phyloP scores from a whole-genome alignment of 2,113 vertebrate genomes.

The Condylura cristata region DNA sequence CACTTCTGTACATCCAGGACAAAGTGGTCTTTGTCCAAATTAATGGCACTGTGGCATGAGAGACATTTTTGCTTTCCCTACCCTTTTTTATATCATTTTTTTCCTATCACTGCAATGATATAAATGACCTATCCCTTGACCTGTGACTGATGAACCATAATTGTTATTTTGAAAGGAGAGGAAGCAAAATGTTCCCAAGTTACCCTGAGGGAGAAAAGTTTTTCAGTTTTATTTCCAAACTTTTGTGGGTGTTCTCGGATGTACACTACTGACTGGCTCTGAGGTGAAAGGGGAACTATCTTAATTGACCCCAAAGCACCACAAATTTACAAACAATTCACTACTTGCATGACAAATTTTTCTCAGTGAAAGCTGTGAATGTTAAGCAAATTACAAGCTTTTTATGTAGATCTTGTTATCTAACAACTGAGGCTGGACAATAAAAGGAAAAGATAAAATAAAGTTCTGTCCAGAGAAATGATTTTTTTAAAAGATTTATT shows the following conservation, averaged over 20 bases:
- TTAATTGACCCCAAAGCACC: background rate
- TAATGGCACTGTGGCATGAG: background rate
- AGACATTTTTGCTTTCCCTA: background rate
- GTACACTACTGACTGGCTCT: background rate
- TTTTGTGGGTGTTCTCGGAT: background rate
- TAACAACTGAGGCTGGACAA: background rate
- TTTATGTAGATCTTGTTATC: background rate
- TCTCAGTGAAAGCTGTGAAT: background rate
- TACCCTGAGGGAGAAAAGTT: background rate
- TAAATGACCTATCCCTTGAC: background rate
- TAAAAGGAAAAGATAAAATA: background rate
- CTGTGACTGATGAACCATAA: background rate
- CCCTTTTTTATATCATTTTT: background rate
- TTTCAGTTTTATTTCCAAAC: background rate
- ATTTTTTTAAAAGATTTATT: too few relatives aligned
- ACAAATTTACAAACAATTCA: background rate
- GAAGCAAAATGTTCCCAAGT: background rate
- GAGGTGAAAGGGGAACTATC: background rate
- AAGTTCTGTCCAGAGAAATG: background rate
- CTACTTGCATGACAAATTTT: background rate
- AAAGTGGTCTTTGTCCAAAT: background rate
- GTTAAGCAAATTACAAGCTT: background rate
- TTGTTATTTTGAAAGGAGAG: background rate
- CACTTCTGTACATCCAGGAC: background rate
- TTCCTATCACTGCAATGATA: background rate